Evolutionary conservation across 2,888 invertebrate species (phyloP), one percentile per base, ranked within the genome.

Genomic region (Steinernema scapterisci): DNA sequence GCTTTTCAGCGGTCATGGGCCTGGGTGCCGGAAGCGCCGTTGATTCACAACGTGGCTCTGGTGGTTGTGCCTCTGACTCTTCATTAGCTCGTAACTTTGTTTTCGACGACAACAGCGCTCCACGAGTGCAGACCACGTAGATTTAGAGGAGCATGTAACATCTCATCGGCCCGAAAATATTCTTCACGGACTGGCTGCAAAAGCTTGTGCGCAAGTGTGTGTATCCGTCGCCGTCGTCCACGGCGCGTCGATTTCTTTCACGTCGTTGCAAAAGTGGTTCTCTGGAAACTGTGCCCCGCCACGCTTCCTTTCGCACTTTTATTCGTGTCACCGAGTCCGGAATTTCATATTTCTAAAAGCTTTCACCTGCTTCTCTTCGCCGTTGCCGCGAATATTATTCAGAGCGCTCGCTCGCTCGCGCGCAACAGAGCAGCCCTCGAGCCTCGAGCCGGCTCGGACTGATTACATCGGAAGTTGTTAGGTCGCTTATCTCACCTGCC

Each of bases 1-100:
- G 63, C 63, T 9, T 63, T 63, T 31, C 27, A 25, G 63, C 27
- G 27, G 63, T 52, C 52, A 23, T 21, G 38, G 63, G 25, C 31
- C 27, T 27, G 63, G 25, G 63, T 63, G 63, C 63, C 27, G 27
- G 16, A 38, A 31, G 48, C 19, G 31, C 38, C 25, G 63, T 31
- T 63, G 63, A 63, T 63, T 63, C 31, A 63, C 63, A 19, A 23
- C 63, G 16, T 63, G 63, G 63, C 63, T 63, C 63, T 31, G 16
- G 63, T 38, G 21, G 63, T 31, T 63, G 63, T 31, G 63, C 63
- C 63, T 31, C 63, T 63, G 63, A 63, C 63, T 63, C 63, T 63
- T 63, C 31, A 63, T 63, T 63, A 63, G 63, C 63, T 31, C 3
- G 31, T 63, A 63, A 63, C 63, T 63, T 54, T 63, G 63, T 63